Evolutionary conservation across 2,113 vertebrate genomes (phyloP).

Genomic region (Sapayoa aenigma): DNA sequence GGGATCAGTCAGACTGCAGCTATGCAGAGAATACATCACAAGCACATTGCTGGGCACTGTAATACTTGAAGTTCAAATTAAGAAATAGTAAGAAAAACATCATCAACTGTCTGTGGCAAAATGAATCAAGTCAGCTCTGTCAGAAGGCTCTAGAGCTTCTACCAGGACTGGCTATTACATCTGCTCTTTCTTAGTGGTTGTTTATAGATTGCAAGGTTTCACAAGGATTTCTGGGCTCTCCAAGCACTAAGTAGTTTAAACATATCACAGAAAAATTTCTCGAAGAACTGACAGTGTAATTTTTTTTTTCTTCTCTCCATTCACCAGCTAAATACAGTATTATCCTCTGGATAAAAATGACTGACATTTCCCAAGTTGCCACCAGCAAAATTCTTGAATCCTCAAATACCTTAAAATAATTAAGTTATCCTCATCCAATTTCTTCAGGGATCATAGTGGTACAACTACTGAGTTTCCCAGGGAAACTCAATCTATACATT

Average conservation of each 20-base stretch:
- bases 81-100: not conserved
- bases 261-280: not conserved
- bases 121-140: not conserved
- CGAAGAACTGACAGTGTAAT: not conserved
- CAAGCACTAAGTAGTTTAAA: not conserved
- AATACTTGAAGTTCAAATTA: not conserved
- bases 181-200: not conserved
- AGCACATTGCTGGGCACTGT: not conserved
- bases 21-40: not conserved
- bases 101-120: not conserved
- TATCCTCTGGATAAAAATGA: slow-evolving; percentile 6
- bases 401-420: slow-evolving; percentile 9
- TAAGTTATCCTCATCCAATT: not conserved
- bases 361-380: not conserved
- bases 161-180: not conserved
- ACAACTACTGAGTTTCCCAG: not conserved
- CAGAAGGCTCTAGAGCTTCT: not conserved
- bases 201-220: not conserved
- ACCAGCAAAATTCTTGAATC: not conserved
- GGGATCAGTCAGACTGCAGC: not conserved
- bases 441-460: not conserved
- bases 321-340: not conserved
- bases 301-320: not conserved
- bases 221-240: not conserved
- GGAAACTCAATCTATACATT: not conserved